phyloP scores from a whole-genome alignment of 2,888 invertebrate genomes.

The Marasmarcha lunaedactyla region DNA sequence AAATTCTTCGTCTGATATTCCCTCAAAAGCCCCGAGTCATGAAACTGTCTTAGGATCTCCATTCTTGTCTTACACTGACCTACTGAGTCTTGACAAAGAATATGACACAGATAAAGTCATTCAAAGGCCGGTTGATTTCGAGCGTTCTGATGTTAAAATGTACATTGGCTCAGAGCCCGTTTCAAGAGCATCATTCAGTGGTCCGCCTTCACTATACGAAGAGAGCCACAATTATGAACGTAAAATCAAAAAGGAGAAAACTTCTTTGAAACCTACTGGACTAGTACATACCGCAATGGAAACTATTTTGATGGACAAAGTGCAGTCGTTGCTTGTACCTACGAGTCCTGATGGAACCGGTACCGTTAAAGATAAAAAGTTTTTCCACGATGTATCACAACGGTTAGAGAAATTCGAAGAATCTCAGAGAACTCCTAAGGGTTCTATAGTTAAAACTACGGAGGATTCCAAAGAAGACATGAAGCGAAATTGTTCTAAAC shows the following conservation, averaged over 20 bases:
- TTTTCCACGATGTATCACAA: conserved; percentile 50
- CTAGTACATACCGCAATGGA: conserved; percentile 67
- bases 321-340: conserved; percentile 49
- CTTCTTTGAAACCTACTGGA: conserved; percentile 39
- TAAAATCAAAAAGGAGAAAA: conserved; percentile 29
- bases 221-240: conserved; percentile 29
- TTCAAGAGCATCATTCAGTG: conserved; percentile 48
- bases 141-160: conserved; percentile 43
- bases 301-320: conserved; percentile 68
- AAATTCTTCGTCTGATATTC: conserved; percentile 46
- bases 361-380: conserved; percentile 32
- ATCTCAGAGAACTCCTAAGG: conserved; percentile 11
- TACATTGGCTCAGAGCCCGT: conserved; percentile 60
- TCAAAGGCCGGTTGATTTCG: conserved; percentile 45
- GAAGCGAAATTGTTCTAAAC: conserved; percentile 9
- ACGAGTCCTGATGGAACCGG: conserved; percentile 36
- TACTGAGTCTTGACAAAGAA: conserved; percentile 46
- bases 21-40: conserved; percentile 42
- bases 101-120: conserved; percentile 27
- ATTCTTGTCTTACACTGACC: conserved; percentile 58
- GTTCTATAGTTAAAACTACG: not conserved
- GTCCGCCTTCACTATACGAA: conserved; percentile 28
- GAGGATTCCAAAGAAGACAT: not conserved
- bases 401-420: conserved; percentile 46
- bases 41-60: conserved; percentile 67